A percentile compares a stretch with the other conserved stretches of the same genome.
These are phyloP conservation scores for Gymnosoma rotundatum DNA, from an alignment of 2,888 invertebrate genomes.

Conservation along the genomic window DNA sequence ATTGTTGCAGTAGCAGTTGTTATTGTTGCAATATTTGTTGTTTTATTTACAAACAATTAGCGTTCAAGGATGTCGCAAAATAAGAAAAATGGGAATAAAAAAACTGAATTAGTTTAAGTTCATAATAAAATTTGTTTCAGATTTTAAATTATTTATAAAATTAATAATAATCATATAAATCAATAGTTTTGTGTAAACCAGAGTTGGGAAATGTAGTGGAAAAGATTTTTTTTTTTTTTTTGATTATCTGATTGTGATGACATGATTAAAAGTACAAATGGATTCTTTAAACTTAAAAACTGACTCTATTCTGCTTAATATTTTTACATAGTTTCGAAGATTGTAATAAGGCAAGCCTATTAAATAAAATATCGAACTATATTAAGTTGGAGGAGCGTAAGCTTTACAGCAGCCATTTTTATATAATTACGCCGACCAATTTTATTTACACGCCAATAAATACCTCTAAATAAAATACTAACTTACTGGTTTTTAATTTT, in stretches of 20 bases:
- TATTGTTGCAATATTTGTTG: slow-evolving; percentile 62
- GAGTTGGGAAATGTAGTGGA: slow-evolving; percentile 34
- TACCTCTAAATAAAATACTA: no score
- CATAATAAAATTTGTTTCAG: slow-evolving; percentile 22
- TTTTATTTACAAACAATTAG: slow-evolving; percentile 70
- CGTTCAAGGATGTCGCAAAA: slow-evolving; percentile 73
- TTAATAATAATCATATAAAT: slow-evolving; percentile 42
- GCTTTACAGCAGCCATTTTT: no score
- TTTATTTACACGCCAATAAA: no score
- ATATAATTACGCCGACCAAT: no score
- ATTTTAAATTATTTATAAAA: slow-evolving; percentile 26
- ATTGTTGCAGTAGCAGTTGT: slow-evolving; percentile 52
- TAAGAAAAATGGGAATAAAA: slow-evolving; percentile 73
- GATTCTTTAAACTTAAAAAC: no score
- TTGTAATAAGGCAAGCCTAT: no score
- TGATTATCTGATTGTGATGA: not conserved
- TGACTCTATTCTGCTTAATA: no score
- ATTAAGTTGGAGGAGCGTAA: no score
- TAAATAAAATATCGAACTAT: no score
- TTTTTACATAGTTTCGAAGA: no score
- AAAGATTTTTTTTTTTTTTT: not conserved
- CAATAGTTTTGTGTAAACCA: slow-evolving; percentile 29
- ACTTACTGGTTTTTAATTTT: no score
- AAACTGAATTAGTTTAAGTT: slow-evolving; percentile 76
- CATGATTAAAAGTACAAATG: no score